Evolutionary conservation across 2,113 vertebrate genomes (phyloP).

Genomic region (Pachyramphus minor): DNA sequence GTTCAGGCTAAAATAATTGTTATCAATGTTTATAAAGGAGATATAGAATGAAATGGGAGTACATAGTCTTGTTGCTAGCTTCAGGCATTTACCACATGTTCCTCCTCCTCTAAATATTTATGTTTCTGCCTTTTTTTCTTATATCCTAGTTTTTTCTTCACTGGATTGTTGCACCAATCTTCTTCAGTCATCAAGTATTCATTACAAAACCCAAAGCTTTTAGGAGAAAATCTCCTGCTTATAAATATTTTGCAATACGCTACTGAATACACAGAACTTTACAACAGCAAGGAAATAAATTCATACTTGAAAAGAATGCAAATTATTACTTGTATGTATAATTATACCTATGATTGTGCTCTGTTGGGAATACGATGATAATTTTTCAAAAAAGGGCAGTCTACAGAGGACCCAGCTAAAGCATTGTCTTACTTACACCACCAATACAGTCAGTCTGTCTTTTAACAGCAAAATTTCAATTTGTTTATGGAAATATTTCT

Average conservation of each 20-base stretch:
- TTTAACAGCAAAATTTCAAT: not conserved
- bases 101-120: not conserved
- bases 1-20: constrained; percentile 29
- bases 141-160: not conserved
- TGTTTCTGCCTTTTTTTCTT: not conserved
- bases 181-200: not conserved
- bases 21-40: not conserved
- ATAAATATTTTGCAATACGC: not conserved
- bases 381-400: not conserved
- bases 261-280: not conserved
- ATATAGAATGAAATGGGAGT: not conserved
- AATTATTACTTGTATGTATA: not conserved
- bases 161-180: not conserved
- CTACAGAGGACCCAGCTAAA: not conserved
- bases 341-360: not conserved
- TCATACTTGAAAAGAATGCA: not conserved
- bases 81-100: not conserved
- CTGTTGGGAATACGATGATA: not conserved
- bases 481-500: not conserved
- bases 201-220: not conserved
- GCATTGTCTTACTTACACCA: not conserved
- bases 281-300: not conserved
- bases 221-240: not conserved
- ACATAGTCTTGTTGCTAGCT: not conserved
- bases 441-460: not conserved